These are phyloP conservation scores for Linhomoeus sp. DNA, from an alignment of 2,888 invertebrate species.

Conservation along the genomic window DNA sequence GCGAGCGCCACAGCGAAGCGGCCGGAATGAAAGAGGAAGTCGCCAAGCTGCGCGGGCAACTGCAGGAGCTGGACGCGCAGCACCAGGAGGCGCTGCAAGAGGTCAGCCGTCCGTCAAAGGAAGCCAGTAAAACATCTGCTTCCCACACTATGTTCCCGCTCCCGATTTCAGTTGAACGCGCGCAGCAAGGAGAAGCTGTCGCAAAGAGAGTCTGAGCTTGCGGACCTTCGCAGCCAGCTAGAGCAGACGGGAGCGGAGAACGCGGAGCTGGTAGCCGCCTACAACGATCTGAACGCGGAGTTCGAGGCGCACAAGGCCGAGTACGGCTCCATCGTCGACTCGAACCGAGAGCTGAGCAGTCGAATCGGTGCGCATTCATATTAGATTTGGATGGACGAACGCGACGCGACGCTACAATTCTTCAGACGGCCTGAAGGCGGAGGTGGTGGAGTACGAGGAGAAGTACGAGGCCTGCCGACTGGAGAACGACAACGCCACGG, in stretches of 20 bases:
- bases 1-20: no score
- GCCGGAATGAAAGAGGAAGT: neutral
- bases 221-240: neutral
- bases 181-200: neutral
- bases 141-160: no score
- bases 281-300: conserved; percentile 16
- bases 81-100: neutral
- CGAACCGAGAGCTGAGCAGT: conserved; percentile 1
- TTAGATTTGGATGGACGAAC: neutral
- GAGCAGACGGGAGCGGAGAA: conserved; percentile 8
- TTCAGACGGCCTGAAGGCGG: conserved; percentile 7
- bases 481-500: conserved; percentile 14
- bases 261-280: conserved; percentile 13
- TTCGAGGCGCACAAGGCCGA: conserved; percentile 12
- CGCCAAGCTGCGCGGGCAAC: neutral
- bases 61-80: neutral
- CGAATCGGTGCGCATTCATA: conserved; percentile 1
- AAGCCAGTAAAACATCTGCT: no score
- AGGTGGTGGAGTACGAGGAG: conserved; percentile 19
- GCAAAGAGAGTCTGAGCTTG: neutral
- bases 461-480: conserved; percentile 16
- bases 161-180: no score
- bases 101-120: no score
- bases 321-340: conserved; percentile 5
- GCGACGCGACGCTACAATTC: no score